A percentile compares a stretch with the other conserved stretches of the same genome.
Evolutionary conservation across 2,797 vertebrate genomes (phyloP).

Genomic region (Netta rufina): DNA sequence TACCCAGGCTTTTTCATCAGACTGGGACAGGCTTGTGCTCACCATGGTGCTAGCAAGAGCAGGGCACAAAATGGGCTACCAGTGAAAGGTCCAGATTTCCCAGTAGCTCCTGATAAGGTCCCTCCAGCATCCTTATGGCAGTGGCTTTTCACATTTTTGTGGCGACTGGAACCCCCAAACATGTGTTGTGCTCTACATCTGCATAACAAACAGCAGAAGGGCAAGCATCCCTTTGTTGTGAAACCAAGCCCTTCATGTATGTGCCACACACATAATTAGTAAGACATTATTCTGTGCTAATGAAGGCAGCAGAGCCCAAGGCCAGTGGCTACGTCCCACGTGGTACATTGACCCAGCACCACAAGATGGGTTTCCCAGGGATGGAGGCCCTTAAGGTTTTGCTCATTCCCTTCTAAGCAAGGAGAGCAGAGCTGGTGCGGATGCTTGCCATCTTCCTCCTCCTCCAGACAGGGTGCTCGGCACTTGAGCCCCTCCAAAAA

Average conservation of each 20-base stretch:
- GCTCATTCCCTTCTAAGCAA: not conserved
- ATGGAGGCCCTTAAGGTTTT: slow-evolving; percentile 44
- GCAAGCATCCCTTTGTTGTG: not conserved
- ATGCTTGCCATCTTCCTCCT: not conserved
- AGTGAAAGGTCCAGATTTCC: slow-evolving; percentile 28
- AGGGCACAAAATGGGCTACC: not conserved
- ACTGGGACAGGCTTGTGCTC: not conserved
- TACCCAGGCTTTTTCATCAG: not conserved
- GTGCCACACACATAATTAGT: not conserved
- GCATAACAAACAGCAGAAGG: not conserved
- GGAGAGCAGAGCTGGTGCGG: not conserved
- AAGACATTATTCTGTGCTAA: not conserved
- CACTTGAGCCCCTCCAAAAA: not conserved
- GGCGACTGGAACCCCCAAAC: not conserved
- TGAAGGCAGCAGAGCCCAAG: slow-evolving; percentile 22
- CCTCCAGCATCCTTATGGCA: not conserved
- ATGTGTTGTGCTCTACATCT: not conserved
- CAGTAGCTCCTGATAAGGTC: not conserved
- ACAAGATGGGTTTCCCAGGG: not conserved
- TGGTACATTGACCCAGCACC: slow-evolving; percentile 3
- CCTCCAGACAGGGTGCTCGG: not conserved
- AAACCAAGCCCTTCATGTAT: not conserved
- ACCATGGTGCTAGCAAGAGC: not conserved
- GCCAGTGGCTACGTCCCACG: not conserved
- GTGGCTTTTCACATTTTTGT: not conserved